A percentile compares a stretch with the other conserved stretches of the same genome.
phyloP scores from a whole-genome alignment of 37 sponge, comb jelly and placozoan species.

The Spongia lamella region DNA sequence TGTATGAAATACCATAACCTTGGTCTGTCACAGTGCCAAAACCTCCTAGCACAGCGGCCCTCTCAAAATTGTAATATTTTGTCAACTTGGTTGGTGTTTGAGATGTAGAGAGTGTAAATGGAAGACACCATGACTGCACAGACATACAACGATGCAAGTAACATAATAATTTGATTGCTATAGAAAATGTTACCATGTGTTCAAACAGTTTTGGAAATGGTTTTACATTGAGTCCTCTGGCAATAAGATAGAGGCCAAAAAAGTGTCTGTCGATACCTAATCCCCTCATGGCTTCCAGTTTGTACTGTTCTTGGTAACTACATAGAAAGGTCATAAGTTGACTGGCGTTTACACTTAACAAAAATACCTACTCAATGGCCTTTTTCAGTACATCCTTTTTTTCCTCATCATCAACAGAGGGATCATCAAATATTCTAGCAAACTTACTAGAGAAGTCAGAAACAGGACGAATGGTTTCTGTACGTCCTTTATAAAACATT shows the following conservation, averaged over 20 bases:
- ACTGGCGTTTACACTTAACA: no score
- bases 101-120: constrained; percentile 72
- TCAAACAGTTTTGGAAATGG: constrained; percentile 70
- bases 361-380: constrained; percentile 42
- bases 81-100: constrained; percentile 71
- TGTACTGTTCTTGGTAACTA: constrained; percentile 67
- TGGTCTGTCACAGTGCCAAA: constrained; percentile 85
- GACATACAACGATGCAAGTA: not conserved
- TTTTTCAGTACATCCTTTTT: constrained; percentile 41
- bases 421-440: constrained; percentile 55
- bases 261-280: constrained; percentile 78
- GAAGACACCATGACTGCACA: constrained; percentile 49
- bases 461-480: constrained; percentile 88
- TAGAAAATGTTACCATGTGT: constrained; percentile 49
- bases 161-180: not conserved
- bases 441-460: constrained; percentile 59
- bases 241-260: constrained; percentile 76
- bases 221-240: constrained; percentile 67
- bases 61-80: not conserved
- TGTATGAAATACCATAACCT: constrained; percentile 91
- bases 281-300: constrained; percentile 82
- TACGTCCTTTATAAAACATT: constrained; percentile 76
- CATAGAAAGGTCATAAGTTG: no score
- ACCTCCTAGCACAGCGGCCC: constrained; percentile 61
- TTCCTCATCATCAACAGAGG: constrained; percentile 22